Base-by-base conservation (phyloP, 1,140 invertebrate genomes). In the Laodelphax striatellus region DNA sequence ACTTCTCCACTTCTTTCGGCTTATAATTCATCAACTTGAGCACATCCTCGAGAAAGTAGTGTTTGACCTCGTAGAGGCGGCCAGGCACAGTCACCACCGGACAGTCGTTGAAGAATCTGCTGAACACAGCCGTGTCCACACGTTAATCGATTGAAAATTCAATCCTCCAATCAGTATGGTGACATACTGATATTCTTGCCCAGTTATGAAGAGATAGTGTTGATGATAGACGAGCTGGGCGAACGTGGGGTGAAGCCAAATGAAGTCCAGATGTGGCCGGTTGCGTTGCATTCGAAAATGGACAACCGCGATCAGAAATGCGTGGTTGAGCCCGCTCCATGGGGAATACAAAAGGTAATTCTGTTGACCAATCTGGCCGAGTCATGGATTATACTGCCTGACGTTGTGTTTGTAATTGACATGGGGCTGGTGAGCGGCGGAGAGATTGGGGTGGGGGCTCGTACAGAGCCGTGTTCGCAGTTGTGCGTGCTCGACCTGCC, bases 291-390 rank as follows among this genome's bases (percentile, higher is more conserved):
- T 70, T 88, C 89, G 11, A 87, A 87, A 64, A 90, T 94, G 84
- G 84, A 76, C 68, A 86, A 82, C 0, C 66, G 75, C 4, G 88
- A 92, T 69, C 91, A 95, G 69, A 85, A 86, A 66, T 78, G 82
- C 57, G 86, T 92, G 0, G 94, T 96, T 67, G 77, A 80, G n/a
- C 75, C 79, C 0, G 73, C 80, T 31, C 76, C 81, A n/a, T n/a
- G n/a, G n/a, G n/a, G n/a, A n/a, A n/a, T n/a, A n/a, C n/a, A n/a
- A n/a, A n/a, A n/a, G 28, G 28, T 96, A 41, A 92, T 98, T 53
- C 76, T 97, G 0, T 86, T 92, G 0, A 98, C 94, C 0, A 95
- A 96, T 70, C 94, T 98, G 64, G n/a, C n/a, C n/a, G n/a, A n/a
- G n/a, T n/a, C n/a, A n/a, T n/a, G n/a, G n/a, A n/a, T n/a, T n/a